Evolutionary conservation across 2,113 vertebrate species (phyloP).

Genomic region (Clarias batrachus): DNA sequence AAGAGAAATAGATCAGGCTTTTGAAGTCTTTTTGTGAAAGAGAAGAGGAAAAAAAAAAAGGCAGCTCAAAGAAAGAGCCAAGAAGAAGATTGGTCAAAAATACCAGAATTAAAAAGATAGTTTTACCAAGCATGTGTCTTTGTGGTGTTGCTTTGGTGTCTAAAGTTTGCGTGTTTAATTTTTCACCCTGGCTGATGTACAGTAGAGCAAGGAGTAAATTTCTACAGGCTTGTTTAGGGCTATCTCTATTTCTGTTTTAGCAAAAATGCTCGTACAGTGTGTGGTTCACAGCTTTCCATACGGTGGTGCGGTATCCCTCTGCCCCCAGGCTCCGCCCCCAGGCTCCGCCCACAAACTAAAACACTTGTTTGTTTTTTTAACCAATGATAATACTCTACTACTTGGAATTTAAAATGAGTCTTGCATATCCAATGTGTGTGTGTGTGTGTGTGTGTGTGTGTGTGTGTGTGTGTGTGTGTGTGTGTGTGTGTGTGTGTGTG

Average conservation of each 20-base stretch:
- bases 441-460: no score
- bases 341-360: neutral
- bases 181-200: no score
- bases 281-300: neutral
- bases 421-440: no score
- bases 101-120: no score
- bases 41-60: neutral
- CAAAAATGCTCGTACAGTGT: neutral
- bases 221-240: neutral
- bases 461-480: no score
- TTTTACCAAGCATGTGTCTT: neutral
- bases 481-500: no score
- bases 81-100: neutral
- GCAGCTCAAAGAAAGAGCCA: neutral
- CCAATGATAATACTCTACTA: neutral
- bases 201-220: neutral
- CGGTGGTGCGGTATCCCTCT: neutral
- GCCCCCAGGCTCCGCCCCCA: neutral
- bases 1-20: neutral
- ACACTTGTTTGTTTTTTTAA: neutral
- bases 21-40: neutral
- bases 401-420: neutral
- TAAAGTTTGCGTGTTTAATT: neutral
- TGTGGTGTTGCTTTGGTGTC: neutral
- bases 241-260: neutral